These are phyloP conservation scores for Astreopora myriophthalma DNA, from an alignment of 64 coral and sea anemone genomes.

Conservation along the genomic window DNA sequence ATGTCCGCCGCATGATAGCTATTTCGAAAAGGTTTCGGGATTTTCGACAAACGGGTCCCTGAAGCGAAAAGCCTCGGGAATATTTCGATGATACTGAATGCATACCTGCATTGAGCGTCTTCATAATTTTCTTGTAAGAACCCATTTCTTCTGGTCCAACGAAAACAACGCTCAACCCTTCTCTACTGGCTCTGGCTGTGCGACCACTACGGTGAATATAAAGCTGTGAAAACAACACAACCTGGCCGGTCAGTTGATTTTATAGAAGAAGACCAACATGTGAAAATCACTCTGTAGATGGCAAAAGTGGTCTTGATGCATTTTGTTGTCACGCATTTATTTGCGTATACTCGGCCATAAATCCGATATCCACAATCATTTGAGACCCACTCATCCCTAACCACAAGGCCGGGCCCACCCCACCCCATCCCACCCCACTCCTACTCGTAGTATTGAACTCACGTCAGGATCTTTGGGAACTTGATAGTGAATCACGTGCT, in stretches of 20 bases:
- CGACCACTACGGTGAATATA: constrained; percentile 96
- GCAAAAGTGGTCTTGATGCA: too few relatives aligned
- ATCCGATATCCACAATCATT: too few relatives aligned
- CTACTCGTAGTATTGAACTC: neutral
- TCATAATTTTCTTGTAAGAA: constrained; percentile 91
- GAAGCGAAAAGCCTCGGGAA: too few relatives aligned
- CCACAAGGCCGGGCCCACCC: neutral
- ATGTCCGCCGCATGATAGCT: too few relatives aligned
- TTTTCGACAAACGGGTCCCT: too few relatives aligned
- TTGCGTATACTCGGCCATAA: too few relatives aligned
- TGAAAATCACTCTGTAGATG: too few relatives aligned
- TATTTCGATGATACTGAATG: neutral
- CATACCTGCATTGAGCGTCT: constrained; percentile 87
- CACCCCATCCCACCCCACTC: neutral
- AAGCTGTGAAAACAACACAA: constrained; percentile 36
- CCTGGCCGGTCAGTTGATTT: neutral
- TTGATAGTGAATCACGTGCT: constrained; percentile 98
- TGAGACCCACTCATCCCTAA: too few relatives aligned
- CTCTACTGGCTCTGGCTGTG: constrained; percentile 80
- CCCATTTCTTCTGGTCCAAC: constrained; percentile 83
- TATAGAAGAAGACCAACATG: too few relatives aligned
- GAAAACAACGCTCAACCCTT: constrained; percentile 91
- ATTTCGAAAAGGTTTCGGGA: too few relatives aligned
- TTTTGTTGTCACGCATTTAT: too few relatives aligned
- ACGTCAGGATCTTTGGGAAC: constrained; percentile 90